These are phyloP conservation scores for Nesometra sesokonis DNA, from an alignment of 35 echinoderm and acorn worm species.

Conservation along the genomic window DNA sequence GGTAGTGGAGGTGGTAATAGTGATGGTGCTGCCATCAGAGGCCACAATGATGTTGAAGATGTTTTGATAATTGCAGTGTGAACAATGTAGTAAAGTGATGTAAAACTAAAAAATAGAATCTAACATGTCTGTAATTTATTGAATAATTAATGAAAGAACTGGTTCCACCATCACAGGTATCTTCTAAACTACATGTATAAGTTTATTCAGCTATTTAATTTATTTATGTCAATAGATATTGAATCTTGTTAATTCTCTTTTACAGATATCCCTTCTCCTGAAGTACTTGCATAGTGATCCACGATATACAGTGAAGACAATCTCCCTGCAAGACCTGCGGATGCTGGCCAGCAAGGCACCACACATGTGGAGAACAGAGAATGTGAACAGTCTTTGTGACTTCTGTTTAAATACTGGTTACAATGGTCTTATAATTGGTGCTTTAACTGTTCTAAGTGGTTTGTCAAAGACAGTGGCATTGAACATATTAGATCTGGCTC, in stretches of 20 bases:
- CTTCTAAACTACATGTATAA: too few relatives aligned
- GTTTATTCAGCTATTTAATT: neutral
- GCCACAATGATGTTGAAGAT: too few relatives aligned
- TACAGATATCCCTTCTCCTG: conserved; percentile 60
- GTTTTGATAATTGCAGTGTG: too few relatives aligned
- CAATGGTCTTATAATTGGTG: conserved; percentile 15
- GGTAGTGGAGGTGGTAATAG: too few relatives aligned
- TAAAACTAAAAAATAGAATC: too few relatives aligned
- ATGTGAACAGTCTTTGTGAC: conserved; percentile 40
- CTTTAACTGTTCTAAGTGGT: conserved; percentile 48
- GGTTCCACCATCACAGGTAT: too few relatives aligned
- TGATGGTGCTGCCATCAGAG: too few relatives aligned
- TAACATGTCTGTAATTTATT: too few relatives aligned
- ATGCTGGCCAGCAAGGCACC: conserved; percentile 71
- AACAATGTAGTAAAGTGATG: too few relatives aligned
- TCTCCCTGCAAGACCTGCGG: conserved; percentile 46
- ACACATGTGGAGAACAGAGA: conserved; percentile 69
- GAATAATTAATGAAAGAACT: too few relatives aligned
- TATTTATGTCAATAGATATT: too few relatives aligned
- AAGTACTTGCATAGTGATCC: conserved; percentile 50
- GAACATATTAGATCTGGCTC: conserved; percentile 18
- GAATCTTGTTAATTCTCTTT: neutral
- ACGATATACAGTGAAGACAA: conserved; percentile 36
- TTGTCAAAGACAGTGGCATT: conserved; percentile 57
- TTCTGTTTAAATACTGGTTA: conserved; percentile 35